phyloP scores from a whole-genome alignment of 1,140 invertebrate genomes.

The Hyles euphorbiae region DNA sequence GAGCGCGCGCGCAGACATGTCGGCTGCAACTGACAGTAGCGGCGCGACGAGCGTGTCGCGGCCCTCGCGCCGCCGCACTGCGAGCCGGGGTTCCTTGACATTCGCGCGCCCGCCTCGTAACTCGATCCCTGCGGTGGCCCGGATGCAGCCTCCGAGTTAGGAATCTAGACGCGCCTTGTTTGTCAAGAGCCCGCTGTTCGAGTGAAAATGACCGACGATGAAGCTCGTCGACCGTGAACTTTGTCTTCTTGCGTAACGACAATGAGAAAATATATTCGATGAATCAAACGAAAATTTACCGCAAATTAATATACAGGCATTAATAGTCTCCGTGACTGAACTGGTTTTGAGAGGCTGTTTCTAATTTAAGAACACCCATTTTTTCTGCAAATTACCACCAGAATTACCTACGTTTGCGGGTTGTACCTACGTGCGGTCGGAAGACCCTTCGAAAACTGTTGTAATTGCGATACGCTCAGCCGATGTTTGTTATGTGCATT shows the following conservation, averaged over 20 bases:
- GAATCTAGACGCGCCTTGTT: slow-evolving; percentile 65
- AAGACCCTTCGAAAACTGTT: too few relatives aligned
- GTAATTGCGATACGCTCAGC: too few relatives aligned
- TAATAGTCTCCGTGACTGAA: neutral
- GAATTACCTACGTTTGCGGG: too few relatives aligned
- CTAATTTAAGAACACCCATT: too few relatives aligned
- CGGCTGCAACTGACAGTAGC: slow-evolving; percentile 50
- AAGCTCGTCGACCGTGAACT: slow-evolving; percentile 46
- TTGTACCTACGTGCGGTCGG: too few relatives aligned
- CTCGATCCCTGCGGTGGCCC: slow-evolving; percentile 62
- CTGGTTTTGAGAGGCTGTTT: slow-evolving; percentile 1
- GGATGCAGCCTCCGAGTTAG: slow-evolving; percentile 66
- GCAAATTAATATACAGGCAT: slow-evolving; percentile 7
- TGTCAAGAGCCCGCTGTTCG: slow-evolving; percentile 31
- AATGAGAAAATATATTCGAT: slow-evolving; percentile 31
- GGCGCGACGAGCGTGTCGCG: slow-evolving; percentile 25
- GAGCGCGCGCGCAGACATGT: slow-evolving; percentile 61
- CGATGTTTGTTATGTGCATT: slow-evolving; percentile 15
- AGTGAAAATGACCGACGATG: slow-evolving; percentile 41
- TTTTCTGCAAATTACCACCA: too few relatives aligned
- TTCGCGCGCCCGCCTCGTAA: slow-evolving; percentile 62
- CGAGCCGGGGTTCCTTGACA: slow-evolving; percentile 64
- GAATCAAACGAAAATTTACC: slow-evolving; percentile 23
- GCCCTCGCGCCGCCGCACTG: slow-evolving; percentile 12
- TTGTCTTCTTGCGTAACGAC: slow-evolving; percentile 52